Base-by-base conservation (phyloP, 1,140 invertebrate genomes). In the Saxidomus purpurata region DNA sequence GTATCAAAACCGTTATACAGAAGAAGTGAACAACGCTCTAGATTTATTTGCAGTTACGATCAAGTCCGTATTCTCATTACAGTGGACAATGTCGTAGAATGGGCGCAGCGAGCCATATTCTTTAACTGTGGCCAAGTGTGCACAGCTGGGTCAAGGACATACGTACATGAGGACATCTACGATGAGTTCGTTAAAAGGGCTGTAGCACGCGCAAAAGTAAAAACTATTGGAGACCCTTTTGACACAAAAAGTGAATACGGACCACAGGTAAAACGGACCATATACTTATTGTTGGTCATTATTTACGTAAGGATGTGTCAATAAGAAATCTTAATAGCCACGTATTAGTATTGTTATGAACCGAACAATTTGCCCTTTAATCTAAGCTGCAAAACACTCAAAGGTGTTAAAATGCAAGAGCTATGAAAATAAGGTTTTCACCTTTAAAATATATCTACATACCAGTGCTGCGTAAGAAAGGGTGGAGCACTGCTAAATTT, bases 121-220 rank as follows among this genome's bases (percentile, higher is more conserved):
- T 96, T 96, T 71, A 98, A 99, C 94, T 97, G 98, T 93, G 98
- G 98, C 3, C 98, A 99, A 96, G 97, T 97, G 90, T 99, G 98
- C 93, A 98, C 98, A 93, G 98, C 98, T 80, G 98, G 98, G 28
- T 98, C 98, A 0, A 96, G 98, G 76, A 98, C 98, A 0, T 99
- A 97, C 94, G 98, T 99, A 0, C 98, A 99, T 87, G 97, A 98
- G 90, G 97, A 96, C 9, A 98, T 99, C 86, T 99, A 99, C 94
- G 98, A 99, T 82, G 97, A 97, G 94, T 99, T 99, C 95, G 97
- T 99, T 0, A 96, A 97, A 89, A 97, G 97, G 90, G 94, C 92
- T 67, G 97, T 96, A 0, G 97, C 97, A 87, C 94, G 97, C 87
- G 98, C 98, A 0, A 96, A 97, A 82, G 95, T 96, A 0, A 96